A percentile compares a stretch with the other conserved stretches of the same genome.
Conservation (phyloP, 2,113 vertebrate genomes). For the Panthera tigris region DNA sequence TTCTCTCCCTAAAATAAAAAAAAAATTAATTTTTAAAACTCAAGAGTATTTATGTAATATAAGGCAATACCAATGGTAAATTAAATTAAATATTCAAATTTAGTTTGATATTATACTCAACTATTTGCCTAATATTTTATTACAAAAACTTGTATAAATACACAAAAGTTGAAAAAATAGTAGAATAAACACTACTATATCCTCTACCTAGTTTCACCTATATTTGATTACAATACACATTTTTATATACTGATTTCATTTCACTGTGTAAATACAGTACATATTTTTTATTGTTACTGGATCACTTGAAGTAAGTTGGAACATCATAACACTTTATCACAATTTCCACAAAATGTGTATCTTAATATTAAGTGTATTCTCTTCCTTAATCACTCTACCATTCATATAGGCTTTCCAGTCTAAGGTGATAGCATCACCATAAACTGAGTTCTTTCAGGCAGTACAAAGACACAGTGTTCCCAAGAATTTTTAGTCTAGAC, state of each 20-base stretch:
- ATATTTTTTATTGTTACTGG: not conserved
- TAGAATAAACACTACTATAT: not conserved
- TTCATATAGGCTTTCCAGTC: rapidly evolving
- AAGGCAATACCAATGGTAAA: not conserved
- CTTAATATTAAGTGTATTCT: not conserved
- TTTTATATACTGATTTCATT: not conserved
- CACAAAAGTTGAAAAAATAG: not conserved
- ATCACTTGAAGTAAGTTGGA: not conserved
- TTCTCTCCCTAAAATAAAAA: no score
- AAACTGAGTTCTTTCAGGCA: not conserved
- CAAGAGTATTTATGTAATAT: not conserved
- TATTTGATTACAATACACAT: not conserved
- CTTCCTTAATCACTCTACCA: not conserved
- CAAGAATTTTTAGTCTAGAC: not conserved
- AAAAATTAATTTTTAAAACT: no score
- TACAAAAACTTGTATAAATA: not conserved
- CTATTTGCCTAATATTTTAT: not conserved
- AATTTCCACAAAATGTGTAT: not conserved
- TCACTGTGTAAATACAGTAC: not conserved
- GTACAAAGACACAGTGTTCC: not conserved
- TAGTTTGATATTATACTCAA: not conserved
- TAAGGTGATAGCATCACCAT: not conserved
- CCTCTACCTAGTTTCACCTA: not conserved
- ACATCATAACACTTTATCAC: not conserved
- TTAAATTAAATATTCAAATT: not conserved